Base-by-base conservation (phyloP, 2,888 invertebrate species). In the Hirtodrosophila histrioides region DNA sequence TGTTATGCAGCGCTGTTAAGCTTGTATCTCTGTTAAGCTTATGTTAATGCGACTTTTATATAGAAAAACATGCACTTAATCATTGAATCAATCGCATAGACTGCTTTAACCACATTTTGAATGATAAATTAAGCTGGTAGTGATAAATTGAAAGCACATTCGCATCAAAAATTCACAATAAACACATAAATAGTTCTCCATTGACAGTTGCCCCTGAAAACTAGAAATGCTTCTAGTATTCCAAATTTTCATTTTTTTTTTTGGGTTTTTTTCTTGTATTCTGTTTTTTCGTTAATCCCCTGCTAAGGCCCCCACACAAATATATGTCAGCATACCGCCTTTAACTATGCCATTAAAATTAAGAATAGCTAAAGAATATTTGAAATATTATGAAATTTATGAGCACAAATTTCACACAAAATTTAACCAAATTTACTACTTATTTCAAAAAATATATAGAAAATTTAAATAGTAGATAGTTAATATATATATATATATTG, bases 301-400 rank as follows among this genome's bases (percentile, higher is more conserved):
- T 8, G 31, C 7, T 31, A 31, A 31, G 31, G 17, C 55, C 24
- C 55, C 24, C 37, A 33, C 24, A 29, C 23, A 58, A 61, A 67
- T 67, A 67, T 75, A 31, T 75, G 75, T 64, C 71, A 57, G 27
- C 12, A 24, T 24, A 10, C 29, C 46, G 39, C 11, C 57, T 12
- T 54, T 60, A 57, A 64, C 39, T 56, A 43, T 62, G 64, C 36
- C 64, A 71, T 75, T 48, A 54, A 57, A 58, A 62, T 65, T 60
- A 68, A 68, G 68, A 62, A 65, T 41, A 50, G 44, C 50, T 49
- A 45, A 36, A 63, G 56, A 36, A 31, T 9, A 31, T 31, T 58
- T 50, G 29, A 55, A 67, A 55, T 65, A 58, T 65, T 58, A 45
- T 65, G 9, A 49, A 65, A 69, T 74, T 74, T 66, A 74, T 66